Evolutionary conservation across 53 echinoderm and acorn worm genomes (phyloP), one percentile per base, ranked within the genome.

Genomic region (Antedon mediterranea): DNA sequence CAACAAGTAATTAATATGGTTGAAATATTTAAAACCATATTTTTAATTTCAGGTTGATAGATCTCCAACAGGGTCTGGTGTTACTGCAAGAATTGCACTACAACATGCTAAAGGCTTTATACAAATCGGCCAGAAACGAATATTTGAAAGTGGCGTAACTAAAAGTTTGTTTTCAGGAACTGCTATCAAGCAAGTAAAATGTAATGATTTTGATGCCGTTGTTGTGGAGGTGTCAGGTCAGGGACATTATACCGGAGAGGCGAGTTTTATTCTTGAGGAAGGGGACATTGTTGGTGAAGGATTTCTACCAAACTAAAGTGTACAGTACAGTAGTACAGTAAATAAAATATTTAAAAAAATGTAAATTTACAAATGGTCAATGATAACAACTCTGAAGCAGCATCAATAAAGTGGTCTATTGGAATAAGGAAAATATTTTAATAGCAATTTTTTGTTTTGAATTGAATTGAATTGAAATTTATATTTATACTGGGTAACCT

Each of bases 61-160:
- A 74, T 79, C 83, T 43, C 91, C 95, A 14, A 81, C 81, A 29
- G 95, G 95, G 31, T 94, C 95, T 7, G 95, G 95, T 3, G 85
- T 79, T 28, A 91, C 91, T n/a, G 95, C 91, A 28, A 89, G 87
- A 34, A 77, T 91, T 29, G 95, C 95, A 27, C 80, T 91, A 0
- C 95, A 94, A 73, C 74, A 89, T 44, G 85, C 89, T 74, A 89
- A 87, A 77, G 85, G 87, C 31, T 84, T 84, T 43, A 83, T 94
- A 31, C 77, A 75, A 3, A 76, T 94, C 0, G 76, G 81, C 30
- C 89, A 94, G 73, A 83, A 31, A 34, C 82, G 95, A 30, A 7
- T 32, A 42, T 94, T 91, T 80, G 72, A 87, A 71, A 89, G 82
- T 77, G 82, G 89, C 8, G 29, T 71, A 37, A 89, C 71, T 18